phyloP scores from a whole-genome alignment of 2,888 invertebrate species.

The Aspidiotus destructor region DNA sequence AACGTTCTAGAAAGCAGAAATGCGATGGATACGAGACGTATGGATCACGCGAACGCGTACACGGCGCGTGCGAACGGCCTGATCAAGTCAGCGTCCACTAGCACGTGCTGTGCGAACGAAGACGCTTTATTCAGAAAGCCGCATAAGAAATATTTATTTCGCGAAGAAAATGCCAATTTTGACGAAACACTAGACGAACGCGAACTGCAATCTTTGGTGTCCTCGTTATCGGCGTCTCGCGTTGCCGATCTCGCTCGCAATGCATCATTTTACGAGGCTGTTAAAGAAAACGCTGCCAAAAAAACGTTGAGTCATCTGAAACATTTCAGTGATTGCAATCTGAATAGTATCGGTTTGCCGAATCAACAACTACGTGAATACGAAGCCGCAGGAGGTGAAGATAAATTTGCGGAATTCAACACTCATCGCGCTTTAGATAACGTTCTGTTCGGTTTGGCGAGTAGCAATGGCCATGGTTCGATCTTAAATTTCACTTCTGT shows the following conservation, averaged over 20 bases:
- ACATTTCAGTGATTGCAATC: conserved; percentile 5
- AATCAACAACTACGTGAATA: neutral
- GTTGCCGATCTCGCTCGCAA: neutral
- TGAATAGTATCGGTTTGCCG: neutral
- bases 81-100: conserved; percentile 13
- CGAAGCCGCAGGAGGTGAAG: neutral
- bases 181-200: neutral
- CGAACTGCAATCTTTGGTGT: neutral
- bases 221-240: neutral
- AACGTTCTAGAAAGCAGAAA: conserved; percentile 1
- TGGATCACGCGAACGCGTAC: neutral
- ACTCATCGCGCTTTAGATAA: conserved; percentile 9
- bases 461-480: neutral
- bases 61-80: neutral
- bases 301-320: neutral
- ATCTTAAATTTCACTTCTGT: conserved; percentile 3
- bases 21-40: conserved; percentile 9
- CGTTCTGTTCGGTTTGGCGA: neutral
- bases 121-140: neutral
- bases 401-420: neutral
- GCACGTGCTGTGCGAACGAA: conserved; percentile 15
- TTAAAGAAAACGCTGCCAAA: neutral
- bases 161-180: neutral
- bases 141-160: neutral
- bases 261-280: neutral